Evolutionary conservation across 2,888 invertebrate species (phyloP).

Genomic region (Amitus sp.): DNA sequence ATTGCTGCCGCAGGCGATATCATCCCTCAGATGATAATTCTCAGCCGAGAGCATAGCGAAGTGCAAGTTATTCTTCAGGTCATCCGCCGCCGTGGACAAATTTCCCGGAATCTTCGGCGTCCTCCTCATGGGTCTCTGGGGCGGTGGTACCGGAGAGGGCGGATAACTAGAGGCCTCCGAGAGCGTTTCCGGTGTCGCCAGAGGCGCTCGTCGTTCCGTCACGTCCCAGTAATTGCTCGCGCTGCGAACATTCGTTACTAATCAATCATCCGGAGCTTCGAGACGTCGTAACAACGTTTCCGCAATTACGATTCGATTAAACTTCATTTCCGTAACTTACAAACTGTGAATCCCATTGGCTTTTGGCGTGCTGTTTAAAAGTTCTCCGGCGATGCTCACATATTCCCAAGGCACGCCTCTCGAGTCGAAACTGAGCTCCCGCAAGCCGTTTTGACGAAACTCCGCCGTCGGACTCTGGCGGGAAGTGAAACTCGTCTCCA

Average conservation of each 20-base stretch:
- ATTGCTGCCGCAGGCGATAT: slow-evolving; percentile 48
- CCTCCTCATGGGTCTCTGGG: slow-evolving; percentile 72
- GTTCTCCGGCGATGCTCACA: slow-evolving; percentile 62
- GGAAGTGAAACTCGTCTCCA: too few relatives aligned
- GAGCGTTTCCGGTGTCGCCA: slow-evolving; percentile 85
- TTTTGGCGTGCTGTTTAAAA: slow-evolving; percentile 54
- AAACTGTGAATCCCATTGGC: slow-evolving; percentile 18
- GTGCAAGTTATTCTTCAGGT: slow-evolving; percentile 68
- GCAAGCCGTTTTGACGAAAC: slow-evolving; percentile 54
- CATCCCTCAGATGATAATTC: slow-evolving; percentile 56
- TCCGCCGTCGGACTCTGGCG: slow-evolving; percentile 68
- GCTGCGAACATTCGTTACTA: background rate
- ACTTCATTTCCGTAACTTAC: too few relatives aligned
- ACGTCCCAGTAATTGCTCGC: slow-evolving; percentile 51
- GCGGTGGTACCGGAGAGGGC: slow-evolving; percentile 71
- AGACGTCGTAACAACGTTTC: too few relatives aligned
- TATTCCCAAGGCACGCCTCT: slow-evolving; percentile 67
- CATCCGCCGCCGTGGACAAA: slow-evolving; percentile 74
- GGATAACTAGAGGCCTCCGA: slow-evolving; percentile 84
- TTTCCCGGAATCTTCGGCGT: slow-evolving; percentile 75
- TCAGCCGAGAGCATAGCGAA: slow-evolving; percentile 63
- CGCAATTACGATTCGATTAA: background rate
- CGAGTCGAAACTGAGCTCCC: slow-evolving; percentile 62
- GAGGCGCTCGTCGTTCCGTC: slow-evolving; percentile 72
- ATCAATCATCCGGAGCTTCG: too few relatives aligned